phyloP scores from a whole-genome alignment of 2,797 vertebrate species.

The Coluber constrictor region DNA sequence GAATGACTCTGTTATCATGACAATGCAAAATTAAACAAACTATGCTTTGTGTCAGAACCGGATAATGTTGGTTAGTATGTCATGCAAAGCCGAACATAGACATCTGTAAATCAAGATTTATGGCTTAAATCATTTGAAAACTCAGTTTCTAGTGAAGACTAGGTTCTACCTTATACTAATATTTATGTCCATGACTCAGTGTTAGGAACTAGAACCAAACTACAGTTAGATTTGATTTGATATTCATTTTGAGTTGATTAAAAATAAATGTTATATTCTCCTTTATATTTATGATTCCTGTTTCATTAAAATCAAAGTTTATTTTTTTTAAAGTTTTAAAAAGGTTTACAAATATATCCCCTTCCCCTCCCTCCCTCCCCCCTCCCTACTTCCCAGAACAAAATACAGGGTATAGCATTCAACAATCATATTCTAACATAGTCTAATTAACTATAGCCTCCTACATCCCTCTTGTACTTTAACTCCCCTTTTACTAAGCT shows the following conservation, averaged over 20 bases:
- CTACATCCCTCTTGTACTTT: no score
- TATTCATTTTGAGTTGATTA: background rate
- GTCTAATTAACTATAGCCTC: no score
- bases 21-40: background rate
- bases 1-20: background rate
- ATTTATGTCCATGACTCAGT: background rate
- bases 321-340: no score
- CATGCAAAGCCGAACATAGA: background rate
- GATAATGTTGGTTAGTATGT: background rate
- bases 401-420: no score
- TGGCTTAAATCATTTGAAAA: background rate
- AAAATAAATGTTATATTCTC: background rate
- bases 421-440: no score
- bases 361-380: no score
- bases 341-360: no score
- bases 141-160: background rate
- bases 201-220: background rate
- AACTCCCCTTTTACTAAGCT: no score
- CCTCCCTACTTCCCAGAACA: no score
- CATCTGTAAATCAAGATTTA: background rate
- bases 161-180: background rate
- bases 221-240: background rate
- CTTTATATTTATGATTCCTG: background rate
- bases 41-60: background rate
- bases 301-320: background rate